Conservation (phyloP, 2,797 vertebrate species). For the Ptychadena robeensis region DNA sequence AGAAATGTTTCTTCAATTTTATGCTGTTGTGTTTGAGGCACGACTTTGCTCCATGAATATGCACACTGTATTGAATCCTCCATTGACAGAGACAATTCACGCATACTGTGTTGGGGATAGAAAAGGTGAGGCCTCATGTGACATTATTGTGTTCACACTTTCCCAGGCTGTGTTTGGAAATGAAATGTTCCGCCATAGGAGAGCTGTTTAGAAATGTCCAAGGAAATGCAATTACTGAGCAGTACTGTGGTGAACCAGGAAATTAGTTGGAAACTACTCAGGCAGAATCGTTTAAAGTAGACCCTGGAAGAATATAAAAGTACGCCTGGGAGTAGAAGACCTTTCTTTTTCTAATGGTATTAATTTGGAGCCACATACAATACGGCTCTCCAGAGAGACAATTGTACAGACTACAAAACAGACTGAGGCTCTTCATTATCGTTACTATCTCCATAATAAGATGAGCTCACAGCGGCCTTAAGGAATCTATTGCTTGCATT, state of each 20-base stretch:
- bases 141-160: constrained; percentile 52
- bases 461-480: constrained; percentile 12
- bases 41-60: background rate
- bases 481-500: constrained; percentile 21
- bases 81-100: constrained; percentile 11
- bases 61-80: background rate
- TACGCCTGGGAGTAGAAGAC: constrained; percentile 42
- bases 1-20: background rate
- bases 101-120: background rate
- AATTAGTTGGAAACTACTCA: constrained; percentile 59
- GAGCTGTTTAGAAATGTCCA: constrained; percentile 50
- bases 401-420: constrained; percentile 38
- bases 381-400: constrained; percentile 40
- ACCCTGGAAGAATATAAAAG: constrained; percentile 55
- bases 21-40: background rate
- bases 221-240: constrained; percentile 58
- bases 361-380: constrained; percentile 53
- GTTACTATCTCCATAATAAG: background rate
- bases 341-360: constrained; percentile 56
- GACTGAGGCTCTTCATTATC: constrained; percentile 44
- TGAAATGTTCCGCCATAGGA: constrained; percentile 48
- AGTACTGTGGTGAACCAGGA: constrained; percentile 55
- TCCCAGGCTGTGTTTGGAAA: constrained; percentile 45
- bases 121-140: constrained; percentile 9
- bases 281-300: constrained; percentile 56